A percentile compares a stretch with the other conserved stretches of the same genome.
These are phyloP conservation scores for Aegithalos caudatus DNA, from an alignment of 2,113 vertebrate genomes.

Conservation along the genomic window DNA sequence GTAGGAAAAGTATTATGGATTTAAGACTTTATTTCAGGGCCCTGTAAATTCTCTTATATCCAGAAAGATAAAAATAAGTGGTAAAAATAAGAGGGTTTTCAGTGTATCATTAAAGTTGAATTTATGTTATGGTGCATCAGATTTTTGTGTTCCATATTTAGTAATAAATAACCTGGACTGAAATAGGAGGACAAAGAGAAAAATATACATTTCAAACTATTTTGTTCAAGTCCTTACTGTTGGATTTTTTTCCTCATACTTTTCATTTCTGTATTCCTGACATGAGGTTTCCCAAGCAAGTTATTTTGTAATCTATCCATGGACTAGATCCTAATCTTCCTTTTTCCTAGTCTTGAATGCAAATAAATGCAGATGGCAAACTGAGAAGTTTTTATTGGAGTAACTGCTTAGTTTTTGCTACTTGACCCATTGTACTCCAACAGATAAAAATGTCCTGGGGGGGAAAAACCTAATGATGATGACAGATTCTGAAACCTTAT, in stretches of 20 bases:
- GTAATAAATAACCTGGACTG: conserved; percentile 30
- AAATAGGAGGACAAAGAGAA: not conserved
- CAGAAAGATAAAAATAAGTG: conserved; percentile 40
- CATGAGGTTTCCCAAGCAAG: not conserved
- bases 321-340: conserved; percentile 29
- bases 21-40: conserved; percentile 55
- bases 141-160: conserved; percentile 53
- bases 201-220: not conserved
- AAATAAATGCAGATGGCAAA: not conserved
- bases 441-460: conserved; percentile 42
- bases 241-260: not conserved
- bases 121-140: conserved; percentile 50
- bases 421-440: conserved; percentile 50
- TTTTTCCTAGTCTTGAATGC: not conserved
- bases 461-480: not conserved
- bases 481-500: not conserved
- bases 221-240: conserved; percentile 31
- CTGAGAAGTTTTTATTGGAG: not conserved
- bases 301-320: conserved; percentile 33
- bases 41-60: conserved; percentile 30
- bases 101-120: conserved; percentile 18
- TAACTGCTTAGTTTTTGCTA: conserved; percentile 40
- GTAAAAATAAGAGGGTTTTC: conserved; percentile 31
- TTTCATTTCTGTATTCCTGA: conserved; percentile 32
- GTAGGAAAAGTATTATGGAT: not conserved